Evolutionary conservation across 1,140 invertebrate genomes (phyloP).

Genomic region (Trypoxylus dichotomus): DNA sequence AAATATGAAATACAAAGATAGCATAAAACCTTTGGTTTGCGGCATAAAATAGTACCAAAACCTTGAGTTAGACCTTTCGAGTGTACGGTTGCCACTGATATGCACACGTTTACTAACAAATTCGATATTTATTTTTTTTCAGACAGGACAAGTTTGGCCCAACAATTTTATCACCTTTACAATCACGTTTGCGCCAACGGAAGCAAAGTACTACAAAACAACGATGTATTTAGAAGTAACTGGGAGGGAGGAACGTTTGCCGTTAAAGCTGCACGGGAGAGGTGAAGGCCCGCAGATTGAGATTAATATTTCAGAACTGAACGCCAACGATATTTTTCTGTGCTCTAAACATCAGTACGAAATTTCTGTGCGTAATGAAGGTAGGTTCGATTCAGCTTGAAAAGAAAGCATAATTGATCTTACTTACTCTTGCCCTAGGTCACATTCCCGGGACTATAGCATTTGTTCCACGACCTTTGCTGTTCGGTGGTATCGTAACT

Average conservation of each 20-base stretch:
- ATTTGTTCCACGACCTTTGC: conserved; percentile 36
- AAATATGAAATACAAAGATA: too few relatives aligned
- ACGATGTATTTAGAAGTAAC: conserved; percentile 44
- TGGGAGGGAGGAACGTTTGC: conserved; percentile 39
- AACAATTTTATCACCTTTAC: conserved; percentile 38
- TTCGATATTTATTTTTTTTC: conserved; percentile 27
- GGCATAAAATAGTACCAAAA: too few relatives aligned
- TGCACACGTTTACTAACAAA: too few relatives aligned
- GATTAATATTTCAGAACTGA: conserved; percentile 40
- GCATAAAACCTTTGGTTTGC: too few relatives aligned
- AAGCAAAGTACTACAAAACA: conserved; percentile 36
- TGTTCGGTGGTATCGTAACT: conserved; percentile 43
- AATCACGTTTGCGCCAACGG: conserved; percentile 42
- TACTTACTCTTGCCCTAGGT: conserved; percentile 37
- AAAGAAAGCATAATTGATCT: neutral
- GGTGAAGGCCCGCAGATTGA: conserved; percentile 43
- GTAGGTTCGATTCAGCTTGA: conserved; percentile 6
- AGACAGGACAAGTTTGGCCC: conserved; percentile 47
- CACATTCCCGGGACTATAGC: conserved; percentile 46
- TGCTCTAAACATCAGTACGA: conserved; percentile 47
- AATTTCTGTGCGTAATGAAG: conserved; percentile 42
- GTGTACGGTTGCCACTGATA: too few relatives aligned
- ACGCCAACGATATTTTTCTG: conserved; percentile 45
- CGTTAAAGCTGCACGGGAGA: conserved; percentile 42
- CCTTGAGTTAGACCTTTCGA: too few relatives aligned